phyloP scores from a whole-genome alignment of 1,140 invertebrate species.

The Ostrea denselamellosa region DNA sequence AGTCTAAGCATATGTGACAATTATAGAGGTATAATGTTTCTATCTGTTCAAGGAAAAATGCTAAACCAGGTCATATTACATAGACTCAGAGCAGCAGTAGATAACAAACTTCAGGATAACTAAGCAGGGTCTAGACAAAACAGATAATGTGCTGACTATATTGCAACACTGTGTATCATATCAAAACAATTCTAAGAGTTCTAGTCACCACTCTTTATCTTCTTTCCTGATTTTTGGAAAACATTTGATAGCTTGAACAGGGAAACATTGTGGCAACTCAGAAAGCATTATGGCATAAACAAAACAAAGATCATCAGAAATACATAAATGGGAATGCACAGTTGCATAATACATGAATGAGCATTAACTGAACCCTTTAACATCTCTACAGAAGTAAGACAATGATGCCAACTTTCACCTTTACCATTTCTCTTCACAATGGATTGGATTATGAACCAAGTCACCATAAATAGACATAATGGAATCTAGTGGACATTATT shows the following conservation, averaged over 20 bases:
- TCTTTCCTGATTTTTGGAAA: conserved; percentile 13
- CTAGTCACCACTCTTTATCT: neutral
- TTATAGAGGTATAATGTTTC: conserved; percentile 57
- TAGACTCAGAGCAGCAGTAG: conserved; percentile 50
- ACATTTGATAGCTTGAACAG: conserved; percentile 34
- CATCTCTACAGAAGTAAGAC: conserved; percentile 3
- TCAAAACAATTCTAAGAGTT: neutral
- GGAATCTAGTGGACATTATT: too few relatives aligned
- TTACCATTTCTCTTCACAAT: neutral
- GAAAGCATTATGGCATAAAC: conserved; percentile 11
- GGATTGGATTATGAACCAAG: too few relatives aligned
- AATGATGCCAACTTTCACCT: conserved; percentile 31
- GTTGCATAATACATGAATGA: neutral
- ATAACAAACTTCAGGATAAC: conserved; percentile 51
- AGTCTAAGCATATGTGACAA: conserved; percentile 62
- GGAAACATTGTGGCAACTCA: neutral
- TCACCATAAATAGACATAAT: too few relatives aligned
- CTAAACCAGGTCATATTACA: conserved; percentile 50
- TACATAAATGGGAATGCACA: neutral
- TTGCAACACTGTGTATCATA: conserved; percentile 38
- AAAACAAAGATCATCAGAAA: conserved; percentile 21
- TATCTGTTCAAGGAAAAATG: conserved; percentile 61
- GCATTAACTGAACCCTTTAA: conserved; percentile 1
- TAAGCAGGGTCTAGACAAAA: conserved; percentile 53
- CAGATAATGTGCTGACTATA: conserved; percentile 51